Conservation (phyloP, 2,888 invertebrate species). For the Litoditis marina region DNA sequence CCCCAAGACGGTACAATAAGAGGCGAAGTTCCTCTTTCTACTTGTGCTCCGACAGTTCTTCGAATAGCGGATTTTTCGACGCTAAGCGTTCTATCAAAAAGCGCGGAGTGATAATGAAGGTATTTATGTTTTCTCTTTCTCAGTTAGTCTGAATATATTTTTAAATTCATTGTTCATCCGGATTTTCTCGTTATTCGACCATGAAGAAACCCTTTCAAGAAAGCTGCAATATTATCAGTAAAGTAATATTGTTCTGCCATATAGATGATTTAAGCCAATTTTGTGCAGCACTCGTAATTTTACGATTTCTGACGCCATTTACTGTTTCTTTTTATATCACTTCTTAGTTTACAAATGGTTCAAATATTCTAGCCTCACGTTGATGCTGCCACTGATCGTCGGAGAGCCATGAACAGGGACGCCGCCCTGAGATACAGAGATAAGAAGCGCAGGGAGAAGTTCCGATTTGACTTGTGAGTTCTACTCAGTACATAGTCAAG, state of each 20-base stretch:
- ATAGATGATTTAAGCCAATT: too few relatives aligned
- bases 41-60: too few relatives aligned
- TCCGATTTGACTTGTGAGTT: neutral
- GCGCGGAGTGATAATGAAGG: neutral
- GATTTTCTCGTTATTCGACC: neutral
- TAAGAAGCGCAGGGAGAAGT: conserved; percentile 50
- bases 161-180: too few relatives aligned
- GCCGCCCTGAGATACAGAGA: conserved; percentile 57
- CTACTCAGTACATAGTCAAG: too few relatives aligned
- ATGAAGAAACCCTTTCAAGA: conserved; percentile 2
- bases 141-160: neutral
- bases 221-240: too few relatives aligned
- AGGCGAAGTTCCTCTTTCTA: neutral
- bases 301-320: conserved; percentile 1
- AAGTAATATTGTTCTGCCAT: too few relatives aligned
- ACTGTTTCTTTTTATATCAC: conserved; percentile 6
- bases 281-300: neutral
- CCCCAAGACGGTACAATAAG: neutral
- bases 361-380: conserved; percentile 22
- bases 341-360: neutral
- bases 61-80: too few relatives aligned
- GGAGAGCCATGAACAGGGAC: conserved; percentile 47
- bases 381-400: conserved; percentile 35
- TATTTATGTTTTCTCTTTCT: neutral
- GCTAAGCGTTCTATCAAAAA: too few relatives aligned